Conservation (phyloP, 2,888 invertebrate species). For the Diadromus collaris region DNA sequence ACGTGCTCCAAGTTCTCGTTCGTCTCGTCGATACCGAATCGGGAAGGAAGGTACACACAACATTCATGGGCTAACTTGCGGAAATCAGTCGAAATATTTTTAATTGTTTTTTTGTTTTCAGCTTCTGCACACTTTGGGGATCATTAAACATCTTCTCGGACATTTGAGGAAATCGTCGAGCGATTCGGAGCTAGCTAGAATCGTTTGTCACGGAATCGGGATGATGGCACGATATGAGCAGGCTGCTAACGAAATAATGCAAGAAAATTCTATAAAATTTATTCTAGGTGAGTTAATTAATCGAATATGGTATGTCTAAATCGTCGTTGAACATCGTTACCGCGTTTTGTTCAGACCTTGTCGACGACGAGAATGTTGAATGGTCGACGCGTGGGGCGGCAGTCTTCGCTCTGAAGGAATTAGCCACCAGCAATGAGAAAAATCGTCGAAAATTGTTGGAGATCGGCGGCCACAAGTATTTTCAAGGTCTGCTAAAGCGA, state of each 20-base stretch:
- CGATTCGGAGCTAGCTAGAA: conserved; percentile 60
- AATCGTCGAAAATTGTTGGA: conserved; percentile 67
- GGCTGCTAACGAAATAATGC: conserved; percentile 69
- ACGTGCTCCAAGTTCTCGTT: conserved; percentile 67
- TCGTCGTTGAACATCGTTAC: conserved; percentile 27
- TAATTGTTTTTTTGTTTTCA: conserved; percentile 52
- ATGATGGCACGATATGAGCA: conserved; percentile 68
- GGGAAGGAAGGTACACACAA: conserved; percentile 69
- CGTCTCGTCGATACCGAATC: conserved; percentile 63
- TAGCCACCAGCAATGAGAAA: conserved; percentile 64
- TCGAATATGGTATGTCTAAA: neutral
- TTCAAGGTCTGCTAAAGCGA: conserved; percentile 63
- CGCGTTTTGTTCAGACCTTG: conserved; percentile 64
- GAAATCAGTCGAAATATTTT: neutral
- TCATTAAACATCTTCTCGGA: conserved; percentile 65
- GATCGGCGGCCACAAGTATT: conserved; percentile 65
- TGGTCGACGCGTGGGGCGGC: conserved; percentile 69
- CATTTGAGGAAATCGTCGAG: conserved; percentile 57
- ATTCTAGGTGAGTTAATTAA: conserved; percentile 61
- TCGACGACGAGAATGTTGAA: conserved; percentile 66
- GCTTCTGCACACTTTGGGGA: conserved; percentile 67
- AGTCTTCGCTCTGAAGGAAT: conserved; percentile 67
- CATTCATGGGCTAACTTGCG: no score
- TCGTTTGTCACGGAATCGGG: conserved; percentile 68
- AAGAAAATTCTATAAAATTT: conserved; percentile 59